These are phyloP conservation scores for Cotesia glomerata DNA, from an alignment of 1,140 invertebrate species.

Conservation along the genomic window DNA sequence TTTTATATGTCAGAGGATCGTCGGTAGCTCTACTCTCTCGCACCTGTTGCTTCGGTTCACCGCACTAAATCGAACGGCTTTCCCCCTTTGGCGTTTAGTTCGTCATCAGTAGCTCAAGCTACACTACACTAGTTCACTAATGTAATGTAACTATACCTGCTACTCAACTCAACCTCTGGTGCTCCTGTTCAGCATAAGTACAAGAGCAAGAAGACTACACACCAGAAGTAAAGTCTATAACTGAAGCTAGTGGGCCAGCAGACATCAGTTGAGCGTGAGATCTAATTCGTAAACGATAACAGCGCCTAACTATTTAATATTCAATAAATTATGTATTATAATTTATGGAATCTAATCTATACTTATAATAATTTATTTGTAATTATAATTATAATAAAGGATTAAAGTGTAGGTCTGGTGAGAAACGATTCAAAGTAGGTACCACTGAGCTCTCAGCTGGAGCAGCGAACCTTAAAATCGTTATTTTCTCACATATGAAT, in stretches of 20 bases:
- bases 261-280: neutral
- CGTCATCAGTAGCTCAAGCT: neutral
- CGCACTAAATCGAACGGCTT: slow-evolving; percentile 42
- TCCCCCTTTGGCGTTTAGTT: neutral
- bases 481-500: slow-evolving; percentile 61
- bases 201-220: no score
- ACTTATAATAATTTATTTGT: neutral
- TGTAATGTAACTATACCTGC: no score
- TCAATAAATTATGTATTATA: no score
- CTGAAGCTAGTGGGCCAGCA: neutral
- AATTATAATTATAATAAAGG: neutral
- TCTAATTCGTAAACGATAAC: no score
- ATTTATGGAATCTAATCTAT: no score
- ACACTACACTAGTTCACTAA: neutral
- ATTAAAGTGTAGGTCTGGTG: neutral
- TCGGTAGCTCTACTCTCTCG: slow-evolving; percentile 31
- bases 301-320: no score
- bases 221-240: neutral
- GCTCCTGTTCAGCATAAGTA: neutral
- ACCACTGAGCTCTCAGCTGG: slow-evolving; percentile 61
- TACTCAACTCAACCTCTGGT: no score
- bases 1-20: slow-evolving; percentile 44
- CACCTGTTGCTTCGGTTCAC: slow-evolving; percentile 62
- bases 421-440: slow-evolving; percentile 27
- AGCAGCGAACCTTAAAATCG: slow-evolving; percentile 63